These are phyloP conservation scores for Yponomeuta cagnagella DNA, from an alignment of 2,888 invertebrate genomes.

Conservation along the genomic window DNA sequence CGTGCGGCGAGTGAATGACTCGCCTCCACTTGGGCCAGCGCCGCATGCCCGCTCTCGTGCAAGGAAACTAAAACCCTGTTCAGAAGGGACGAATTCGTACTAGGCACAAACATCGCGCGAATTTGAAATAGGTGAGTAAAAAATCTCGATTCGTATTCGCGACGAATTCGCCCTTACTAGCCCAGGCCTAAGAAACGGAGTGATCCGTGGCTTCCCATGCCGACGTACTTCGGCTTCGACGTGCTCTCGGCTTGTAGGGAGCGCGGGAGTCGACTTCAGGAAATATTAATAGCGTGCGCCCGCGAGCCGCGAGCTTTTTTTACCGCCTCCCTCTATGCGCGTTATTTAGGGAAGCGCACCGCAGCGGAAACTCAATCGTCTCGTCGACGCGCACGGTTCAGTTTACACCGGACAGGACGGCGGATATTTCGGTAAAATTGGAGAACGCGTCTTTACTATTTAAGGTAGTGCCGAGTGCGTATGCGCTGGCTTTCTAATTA, in stretches of 20 bases:
- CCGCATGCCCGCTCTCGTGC: neutral
- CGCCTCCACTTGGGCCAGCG: neutral
- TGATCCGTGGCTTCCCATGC: no score
- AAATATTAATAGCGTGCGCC: constrained; percentile 13
- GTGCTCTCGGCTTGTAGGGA: constrained; percentile 1
- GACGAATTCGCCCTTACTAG: no score
- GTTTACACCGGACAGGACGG: constrained; percentile 23
- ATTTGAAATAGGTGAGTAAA: no score
- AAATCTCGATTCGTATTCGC: no score
- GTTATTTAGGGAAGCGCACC: constrained; percentile 16
- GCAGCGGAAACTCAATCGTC: constrained; percentile 11
- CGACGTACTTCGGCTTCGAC: neutral
- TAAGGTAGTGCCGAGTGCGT: constrained; percentile 57
- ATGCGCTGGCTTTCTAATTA: constrained; percentile 36
- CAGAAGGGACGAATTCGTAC: no score
- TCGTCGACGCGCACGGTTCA: constrained; percentile 5
- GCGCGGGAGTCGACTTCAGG: constrained; percentile 9
- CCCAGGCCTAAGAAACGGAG: no score
- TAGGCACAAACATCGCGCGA: no score
- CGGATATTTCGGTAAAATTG: constrained; percentile 53
- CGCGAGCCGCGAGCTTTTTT: constrained; percentile 15
- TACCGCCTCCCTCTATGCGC: constrained; percentile 11
- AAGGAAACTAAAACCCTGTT: no score
- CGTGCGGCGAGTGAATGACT: neutral
- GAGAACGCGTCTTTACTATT: constrained; percentile 70